Evolutionary conservation across 2,888 invertebrate species (phyloP), one percentile per base, ranked within the genome.

Genomic region (Diloba caeruleocephala): DNA sequence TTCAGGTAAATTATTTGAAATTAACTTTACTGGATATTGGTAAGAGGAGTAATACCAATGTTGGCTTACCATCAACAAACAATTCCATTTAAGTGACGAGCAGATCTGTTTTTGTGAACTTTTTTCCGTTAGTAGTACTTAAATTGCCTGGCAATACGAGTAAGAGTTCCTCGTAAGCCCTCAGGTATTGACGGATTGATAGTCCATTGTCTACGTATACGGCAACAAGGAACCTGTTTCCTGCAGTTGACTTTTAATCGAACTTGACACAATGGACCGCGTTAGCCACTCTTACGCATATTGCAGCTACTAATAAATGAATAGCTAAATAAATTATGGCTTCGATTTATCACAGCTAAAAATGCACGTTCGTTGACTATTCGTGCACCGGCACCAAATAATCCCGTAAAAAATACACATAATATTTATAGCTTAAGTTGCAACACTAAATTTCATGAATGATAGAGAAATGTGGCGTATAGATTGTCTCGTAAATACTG

Each of bases 151-250:
- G 7, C 23, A 37, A 21, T 46, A 37, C n/a, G n/a, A n/a, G n/a
- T n/a, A n/a, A 21, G 9, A 38, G 19, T 63, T 41, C 41, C 48
- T 56, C 32, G 64, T 43, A 26, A 31, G 14, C 29, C 26, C 31
- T 15, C 29, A 5, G 17, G 38, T 34, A 23, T 25, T 26, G 37
- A 63, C 37, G 42, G 49, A 59, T 59, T 56, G 49, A 59, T 59
- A 63, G 64, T 23, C 64, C 31, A 56, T 59, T 59, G 64, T 59
- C 42, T 59, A 56, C 56, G 12, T 43, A 38, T 38, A 33, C 33
- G 17, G 48, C 41, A 56, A 56, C 64, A 64, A 49, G 57, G 49
- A 59, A 64, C 59, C 37, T 56, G 64, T 56, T 59, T 29, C 28
- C 14, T 28, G 46, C 32, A 38, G 37, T 56, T 42, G n/a, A 21